A percentile compares a stretch with the other conserved stretches of the same genome.
phyloP scores from a whole-genome alignment of 2,888 invertebrate species.

The Diaphora mendica region DNA sequence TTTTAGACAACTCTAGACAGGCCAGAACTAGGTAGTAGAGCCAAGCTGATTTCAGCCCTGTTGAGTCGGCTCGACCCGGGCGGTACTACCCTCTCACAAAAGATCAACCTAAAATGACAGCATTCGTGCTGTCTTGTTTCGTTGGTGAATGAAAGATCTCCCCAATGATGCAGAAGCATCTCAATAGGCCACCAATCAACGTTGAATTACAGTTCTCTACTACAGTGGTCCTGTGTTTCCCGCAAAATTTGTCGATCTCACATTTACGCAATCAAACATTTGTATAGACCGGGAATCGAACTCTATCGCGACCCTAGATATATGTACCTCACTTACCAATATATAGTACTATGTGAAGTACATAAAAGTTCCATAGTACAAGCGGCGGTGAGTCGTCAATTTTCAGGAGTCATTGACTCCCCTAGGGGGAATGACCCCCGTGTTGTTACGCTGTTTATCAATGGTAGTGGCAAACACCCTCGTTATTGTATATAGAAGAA shows the following conservation, averaged over 20 bases:
- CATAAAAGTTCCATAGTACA: not conserved
- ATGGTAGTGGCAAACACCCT: constrained; percentile 8
- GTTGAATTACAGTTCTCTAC: too few species aligned
- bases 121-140: too few species aligned
- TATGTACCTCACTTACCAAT: not conserved
- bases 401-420: constrained; percentile 20
- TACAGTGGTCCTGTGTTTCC: too few species aligned
- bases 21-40: too few species aligned
- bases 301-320: not conserved
- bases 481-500: not conserved
- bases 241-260: too few species aligned
- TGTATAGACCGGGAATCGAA: not conserved
- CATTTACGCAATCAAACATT: not conserved
- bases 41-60: too few species aligned
- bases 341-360: not conserved
- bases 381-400: constrained; percentile 14
- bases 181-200: too few species aligned
- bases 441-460: constrained; percentile 12
- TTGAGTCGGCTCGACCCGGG: too few species aligned
- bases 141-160: too few species aligned
- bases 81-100: too few species aligned
- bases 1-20: not conserved
- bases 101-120: too few species aligned
- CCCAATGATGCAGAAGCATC: too few species aligned
- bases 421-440: constrained; percentile 10